Percentiles rank a stretch among this genome's conserved stretches.
Conservation (phyloP, 2,888 invertebrate species). For the Ophion obscuratus region DNA sequence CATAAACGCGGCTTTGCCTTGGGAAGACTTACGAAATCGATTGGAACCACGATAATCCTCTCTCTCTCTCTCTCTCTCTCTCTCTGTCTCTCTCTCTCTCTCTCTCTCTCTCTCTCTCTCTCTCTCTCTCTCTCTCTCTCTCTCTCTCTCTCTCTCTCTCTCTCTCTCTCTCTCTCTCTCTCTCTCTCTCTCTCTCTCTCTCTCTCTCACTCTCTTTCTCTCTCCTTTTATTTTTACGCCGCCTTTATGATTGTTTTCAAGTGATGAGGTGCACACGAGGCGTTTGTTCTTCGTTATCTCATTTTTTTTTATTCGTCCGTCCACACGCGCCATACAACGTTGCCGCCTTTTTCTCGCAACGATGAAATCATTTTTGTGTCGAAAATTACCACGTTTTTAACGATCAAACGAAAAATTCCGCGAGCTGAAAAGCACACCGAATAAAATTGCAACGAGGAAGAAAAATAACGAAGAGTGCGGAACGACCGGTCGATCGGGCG, state of each 20-base stretch:
- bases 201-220: constrained; percentile 56
- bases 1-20: constrained; percentile 70
- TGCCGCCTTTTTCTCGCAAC: constrained; percentile 36
- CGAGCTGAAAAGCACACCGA: not conserved
- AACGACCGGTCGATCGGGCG: constrained; percentile 2
- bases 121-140: constrained; percentile 67
- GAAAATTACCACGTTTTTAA: constrained; percentile 2
- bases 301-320: constrained; percentile 49
- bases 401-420: not conserved
- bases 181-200: constrained; percentile 64
- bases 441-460: constrained; percentile 26
- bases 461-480: constrained; percentile 17
- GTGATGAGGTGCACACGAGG: constrained; percentile 44
- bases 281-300: constrained; percentile 66
- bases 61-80: constrained; percentile 62
- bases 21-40: constrained; percentile 81
- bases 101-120: constrained; percentile 44
- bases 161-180: constrained; percentile 65
- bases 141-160: constrained; percentile 61
- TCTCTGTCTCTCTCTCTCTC: constrained; percentile 66
- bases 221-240: constrained; percentile 8
- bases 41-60: constrained; percentile 78
- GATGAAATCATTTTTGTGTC: constrained; percentile 40
- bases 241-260: constrained; percentile 76
- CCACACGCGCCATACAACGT: constrained; percentile 53